phyloP scores from a whole-genome alignment of 2,888 invertebrate genomes.

The Drosophila histrio region DNA sequence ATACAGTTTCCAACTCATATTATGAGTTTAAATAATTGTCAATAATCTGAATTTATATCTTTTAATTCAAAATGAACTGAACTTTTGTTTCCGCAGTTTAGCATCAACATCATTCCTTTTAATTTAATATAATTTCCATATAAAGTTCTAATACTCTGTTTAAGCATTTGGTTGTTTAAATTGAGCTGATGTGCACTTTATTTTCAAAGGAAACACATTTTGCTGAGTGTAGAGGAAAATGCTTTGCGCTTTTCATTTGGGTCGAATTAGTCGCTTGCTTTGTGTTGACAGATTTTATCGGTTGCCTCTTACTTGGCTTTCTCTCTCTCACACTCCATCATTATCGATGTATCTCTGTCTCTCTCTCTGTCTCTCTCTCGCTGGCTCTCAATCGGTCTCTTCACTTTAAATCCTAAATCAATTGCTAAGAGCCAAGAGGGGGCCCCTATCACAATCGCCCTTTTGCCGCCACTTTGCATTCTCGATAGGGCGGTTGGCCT shows the following conservation, averaged over 20 bases:
- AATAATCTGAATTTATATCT: neutral
- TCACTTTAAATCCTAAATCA: slow-evolving; percentile 60
- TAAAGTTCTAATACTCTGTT: neutral
- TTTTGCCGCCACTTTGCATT: slow-evolving; percentile 75
- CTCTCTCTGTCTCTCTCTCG: neutral
- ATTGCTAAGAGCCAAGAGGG: slow-evolving; percentile 50
- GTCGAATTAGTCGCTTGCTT: slow-evolving; percentile 36
- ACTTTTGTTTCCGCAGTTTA: neutral
- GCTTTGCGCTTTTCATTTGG: slow-evolving; percentile 34
- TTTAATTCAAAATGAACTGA: neutral
- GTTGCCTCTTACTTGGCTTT: slow-evolving; percentile 4
- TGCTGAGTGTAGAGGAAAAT: slow-evolving; percentile 13
- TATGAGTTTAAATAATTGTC: neutral
- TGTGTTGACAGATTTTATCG: slow-evolving; percentile 52
- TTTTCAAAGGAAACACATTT: slow-evolving; percentile 6
- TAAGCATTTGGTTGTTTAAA: neutral
- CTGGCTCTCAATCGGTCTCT: neutral
- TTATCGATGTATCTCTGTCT: slow-evolving; percentile 26
- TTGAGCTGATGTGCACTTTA: slow-evolving; percentile 4
- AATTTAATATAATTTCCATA: neutral
- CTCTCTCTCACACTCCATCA: slow-evolving; percentile 16
- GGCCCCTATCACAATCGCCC: slow-evolving; percentile 59
- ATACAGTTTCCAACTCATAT: no score
- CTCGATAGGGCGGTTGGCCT: slow-evolving; percentile 63
- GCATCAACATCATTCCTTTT: neutral